A percentile compares a stretch with the other conserved stretches of the same genome.
Evolutionary conservation across 2,888 invertebrate genomes (phyloP).

Genomic region (Chromoteleia sp.): DNA sequence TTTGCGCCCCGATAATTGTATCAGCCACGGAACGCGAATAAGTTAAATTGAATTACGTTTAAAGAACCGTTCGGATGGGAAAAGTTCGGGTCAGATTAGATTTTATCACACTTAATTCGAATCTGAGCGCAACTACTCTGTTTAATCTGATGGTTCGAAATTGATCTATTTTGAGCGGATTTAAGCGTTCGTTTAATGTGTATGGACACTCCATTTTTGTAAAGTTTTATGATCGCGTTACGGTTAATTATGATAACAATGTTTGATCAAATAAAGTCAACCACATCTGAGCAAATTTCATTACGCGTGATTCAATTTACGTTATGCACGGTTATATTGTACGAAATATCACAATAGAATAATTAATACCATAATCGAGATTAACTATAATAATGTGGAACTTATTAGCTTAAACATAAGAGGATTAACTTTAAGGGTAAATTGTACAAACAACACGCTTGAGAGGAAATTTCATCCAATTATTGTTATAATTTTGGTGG

Average conservation of each 20-base stretch:
- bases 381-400: slow-evolving; percentile 32
- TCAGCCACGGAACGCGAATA: slow-evolving; percentile 22
- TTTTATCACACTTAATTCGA: slow-evolving; percentile 38
- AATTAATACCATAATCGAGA: slow-evolving; percentile 31
- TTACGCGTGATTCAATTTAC: slow-evolving; percentile 28
- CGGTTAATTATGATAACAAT: slow-evolving; percentile 19
- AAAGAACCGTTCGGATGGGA: slow-evolving; percentile 21
- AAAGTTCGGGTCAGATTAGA: slow-evolving; percentile 39
- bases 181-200: neutral
- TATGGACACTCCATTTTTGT: neutral
- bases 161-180: slow-evolving; percentile 2
- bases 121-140: slow-evolving; percentile 7
- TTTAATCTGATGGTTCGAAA: slow-evolving; percentile 20
- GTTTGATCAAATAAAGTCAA: slow-evolving; percentile 19
- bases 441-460: slow-evolving; percentile 10
- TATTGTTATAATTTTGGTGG: slow-evolving; percentile 18
- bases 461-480: neutral
- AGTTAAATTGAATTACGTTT: slow-evolving; percentile 34
- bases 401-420: slow-evolving; percentile 29
- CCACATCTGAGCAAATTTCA: slow-evolving; percentile 32
- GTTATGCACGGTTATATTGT: neutral
- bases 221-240: slow-evolving; percentile 12
- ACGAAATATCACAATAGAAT: slow-evolving; percentile 28
- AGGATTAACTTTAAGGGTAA: slow-evolving; percentile 17
- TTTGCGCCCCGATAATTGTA: slow-evolving; percentile 19